phyloP scores from a whole-genome alignment of 2,797 vertebrate species.

The Otus scops region DNA sequence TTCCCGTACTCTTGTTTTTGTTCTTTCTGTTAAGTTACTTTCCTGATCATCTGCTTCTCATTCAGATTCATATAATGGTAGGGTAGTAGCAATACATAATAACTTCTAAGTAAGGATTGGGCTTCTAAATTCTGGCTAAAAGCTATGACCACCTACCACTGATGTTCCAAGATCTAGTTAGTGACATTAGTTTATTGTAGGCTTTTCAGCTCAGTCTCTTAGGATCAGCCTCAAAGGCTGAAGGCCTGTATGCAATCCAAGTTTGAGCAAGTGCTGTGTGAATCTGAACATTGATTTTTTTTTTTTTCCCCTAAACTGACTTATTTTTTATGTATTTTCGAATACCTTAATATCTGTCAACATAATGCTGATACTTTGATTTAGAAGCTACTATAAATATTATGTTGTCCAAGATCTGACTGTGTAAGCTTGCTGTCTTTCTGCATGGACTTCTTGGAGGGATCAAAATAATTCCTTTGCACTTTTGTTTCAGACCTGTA shows the following conservation, averaged over 20 bases:
- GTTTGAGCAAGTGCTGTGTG: neutral
- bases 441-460: neutral
- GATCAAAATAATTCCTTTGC: neutral
- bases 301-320: neutral
- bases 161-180: neutral
- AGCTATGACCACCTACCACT: neutral
- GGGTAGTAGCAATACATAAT: neutral
- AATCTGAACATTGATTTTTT: neutral
- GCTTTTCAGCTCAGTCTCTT: neutral
- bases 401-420: neutral
- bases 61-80: neutral
- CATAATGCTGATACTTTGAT: neutral
- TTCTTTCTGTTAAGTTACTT: neutral
- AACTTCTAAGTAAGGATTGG: neutral
- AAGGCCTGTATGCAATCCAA: neutral
- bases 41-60: neutral
- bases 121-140: neutral
- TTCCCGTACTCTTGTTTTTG: neutral
- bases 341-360: neutral
- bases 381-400: neutral
- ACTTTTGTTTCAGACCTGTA: neutral
- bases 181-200: neutral
- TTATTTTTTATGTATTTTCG: neutral
- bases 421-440: neutral
- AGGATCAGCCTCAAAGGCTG: neutral